A percentile compares a stretch with the other conserved stretches of the same genome.
Conservation (phyloP, 2,888 invertebrate species). For the Drosophila vallismaia region DNA sequence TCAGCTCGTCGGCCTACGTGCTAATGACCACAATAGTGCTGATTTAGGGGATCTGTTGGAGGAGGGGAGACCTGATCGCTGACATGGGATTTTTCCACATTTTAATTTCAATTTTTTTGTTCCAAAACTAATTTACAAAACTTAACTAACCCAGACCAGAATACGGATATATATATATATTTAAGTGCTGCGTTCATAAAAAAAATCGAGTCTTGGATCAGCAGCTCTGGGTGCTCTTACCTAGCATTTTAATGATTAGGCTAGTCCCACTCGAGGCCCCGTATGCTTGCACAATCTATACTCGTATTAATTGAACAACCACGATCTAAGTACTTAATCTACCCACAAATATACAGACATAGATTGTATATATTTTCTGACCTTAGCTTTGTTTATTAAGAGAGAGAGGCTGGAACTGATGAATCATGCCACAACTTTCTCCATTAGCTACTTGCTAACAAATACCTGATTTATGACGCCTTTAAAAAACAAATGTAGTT, state of each 20-base stretch:
- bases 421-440: slow-evolving; percentile 14
- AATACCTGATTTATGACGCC: neutral
- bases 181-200: slow-evolving; percentile 23
- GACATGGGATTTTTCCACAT: slow-evolving; percentile 31
- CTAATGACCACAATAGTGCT: slow-evolving; percentile 38
- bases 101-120: neutral
- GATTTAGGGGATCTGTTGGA: slow-evolving; percentile 19
- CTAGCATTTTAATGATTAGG: neutral
- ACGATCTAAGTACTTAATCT: slow-evolving; percentile 11
- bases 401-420: neutral
- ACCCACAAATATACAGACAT: neutral
- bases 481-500: no score
- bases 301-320: slow-evolving; percentile 6
- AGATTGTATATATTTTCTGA: neutral
- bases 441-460: neutral
- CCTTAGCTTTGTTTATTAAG: slow-evolving; percentile 2
- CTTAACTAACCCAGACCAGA: neutral
- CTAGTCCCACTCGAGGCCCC: slow-evolving; percentile 1
- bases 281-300: slow-evolving; percentile 4
- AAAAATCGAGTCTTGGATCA: slow-evolving; percentile 19
- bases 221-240: slow-evolving; percentile 12
- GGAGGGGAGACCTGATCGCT: slow-evolving; percentile 13
- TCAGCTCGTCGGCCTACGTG: slow-evolving; percentile 55
- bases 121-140: slow-evolving; percentile 13
- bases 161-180: neutral